Base-by-base conservation (phyloP, 2,113 vertebrate genomes). In the Semicossyphus pulcher region DNA sequence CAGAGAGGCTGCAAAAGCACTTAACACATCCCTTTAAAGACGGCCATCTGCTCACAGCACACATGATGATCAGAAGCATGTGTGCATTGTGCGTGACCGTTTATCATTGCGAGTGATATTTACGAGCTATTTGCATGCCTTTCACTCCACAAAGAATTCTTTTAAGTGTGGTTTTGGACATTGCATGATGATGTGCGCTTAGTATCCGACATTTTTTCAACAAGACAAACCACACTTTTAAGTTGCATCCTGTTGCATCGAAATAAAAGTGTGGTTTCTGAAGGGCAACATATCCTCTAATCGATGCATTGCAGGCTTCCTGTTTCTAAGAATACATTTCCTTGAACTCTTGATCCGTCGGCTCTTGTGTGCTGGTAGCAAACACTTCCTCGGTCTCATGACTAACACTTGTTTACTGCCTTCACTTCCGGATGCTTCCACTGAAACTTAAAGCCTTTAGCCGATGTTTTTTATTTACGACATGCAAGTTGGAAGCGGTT, bases 271-370 rank as follows among this genome's bases (percentile, higher is more conserved):
- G 56, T 20, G 51, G 14, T 36, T 48, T 61, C 23, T 3, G 18
- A 47, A 29, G 16, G 29, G n/a, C n/a, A n/a, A n/a, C n/a, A n/a
- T n/a, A n/a, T n/a, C n/a, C n/a, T n/a, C n/a, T n/a, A n/a, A n/a
- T 83, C 81, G 86, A 84, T 58, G 61, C 10, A 72, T 79, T 53
- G 41, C 74, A 71, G 62, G 66, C 80, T 91, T 94, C 88, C 89
- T 83, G 87, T 92, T 91, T 90, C 89, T 89, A 92, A 92, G 88
- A 91, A 92, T 93, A 92, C 56, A 61, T 56, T 9, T 25, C 74
- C 76, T 81, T 92, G 87, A 91, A 88, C 89, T 86, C 51, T 76
- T 85, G 75, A 70, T 76, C 83, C 10, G 41, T 76, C 37, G 4
- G 45, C 70, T 74, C 70, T 73, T 72, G 72, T 71, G 75, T 74